Conservation (phyloP, 2,113 vertebrate species). For the Nymphicus hollandicus region DNA sequence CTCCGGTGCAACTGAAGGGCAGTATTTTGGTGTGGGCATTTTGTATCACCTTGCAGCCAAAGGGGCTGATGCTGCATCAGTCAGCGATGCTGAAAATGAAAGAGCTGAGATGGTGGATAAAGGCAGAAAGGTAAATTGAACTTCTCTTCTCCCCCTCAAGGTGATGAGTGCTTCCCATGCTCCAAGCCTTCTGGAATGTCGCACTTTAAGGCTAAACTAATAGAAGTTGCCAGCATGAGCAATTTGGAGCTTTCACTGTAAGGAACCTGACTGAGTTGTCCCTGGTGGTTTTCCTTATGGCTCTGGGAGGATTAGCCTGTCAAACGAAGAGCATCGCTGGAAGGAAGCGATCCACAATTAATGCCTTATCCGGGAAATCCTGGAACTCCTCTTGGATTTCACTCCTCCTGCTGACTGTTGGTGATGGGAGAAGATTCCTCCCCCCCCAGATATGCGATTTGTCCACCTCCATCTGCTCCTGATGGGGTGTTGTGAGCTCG, state of each 20-base stretch:
- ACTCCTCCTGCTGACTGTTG: accelerated
- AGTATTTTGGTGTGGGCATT: not conserved
- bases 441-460: no score
- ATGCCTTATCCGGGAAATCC: not conserved
- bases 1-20: not conserved
- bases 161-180: not conserved
- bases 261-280: not conserved
- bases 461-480: accelerated
- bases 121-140: slow-evolving; percentile 57
- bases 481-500: accelerated
- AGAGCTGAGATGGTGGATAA: not conserved
- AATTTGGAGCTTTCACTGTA: slow-evolving; percentile 36
- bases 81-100: slow-evolving; percentile 32
- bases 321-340: not conserved
- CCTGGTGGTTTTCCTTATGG: not conserved
- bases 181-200: slow-evolving; percentile 24
- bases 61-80: slow-evolving; percentile 52
- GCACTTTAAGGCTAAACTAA: slow-evolving; percentile 7
- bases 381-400: not conserved
- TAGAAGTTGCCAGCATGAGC: slow-evolving; percentile 28
- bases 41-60: slow-evolving; percentile 46
- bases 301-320: not conserved
- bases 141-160: not conserved
- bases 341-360: not conserved
- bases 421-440: not conserved